Base-by-base conservation (phyloP, 1,140 invertebrate species). In the Oryctes rhinoceros region DNA sequence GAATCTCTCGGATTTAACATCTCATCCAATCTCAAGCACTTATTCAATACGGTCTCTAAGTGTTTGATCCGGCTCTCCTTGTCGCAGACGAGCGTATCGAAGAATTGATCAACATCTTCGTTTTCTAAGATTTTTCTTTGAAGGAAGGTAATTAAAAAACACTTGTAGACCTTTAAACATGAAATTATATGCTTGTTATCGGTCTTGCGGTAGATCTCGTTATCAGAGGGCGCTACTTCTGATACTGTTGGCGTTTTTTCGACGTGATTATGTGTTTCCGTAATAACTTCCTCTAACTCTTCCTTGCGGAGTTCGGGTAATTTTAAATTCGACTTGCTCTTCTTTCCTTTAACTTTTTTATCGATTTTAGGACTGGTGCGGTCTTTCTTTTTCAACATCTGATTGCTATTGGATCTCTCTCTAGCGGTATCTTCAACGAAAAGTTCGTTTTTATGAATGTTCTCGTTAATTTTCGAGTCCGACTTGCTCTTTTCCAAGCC, bases 101-200 rank as follows among this genome's bases (percentile, higher is more conserved):
- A 86, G 80, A 83, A 84, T 3, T 62, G 74, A 24, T 84, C 80
- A 9, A 86, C 82, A 74, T 85, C 81, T 44, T 89, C 85, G 4
- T 88, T 84, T 4, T 84, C 83, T 4, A 90, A 84, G 0, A 89
- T 86, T 81, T 85, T 88, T 1, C 87, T 86, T 59, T 83, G 86
- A 47, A 92, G 83, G 81, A 93, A 89, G 53, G 90, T 89, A 1
- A 92, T 89, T 82, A 92, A 93, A 82, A 95, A 94, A 15, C 90
- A 87, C 85, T 95, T 91, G 82, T 94, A 95, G 80, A 91, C 90
- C 78, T 91, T 89, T 13, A 93, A 89, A 85, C 94, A 94, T 81
- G 92, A 91, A 4, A 85, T 59, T 76, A 87, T 86, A 75, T 86
- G 83, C 79, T 88, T 87, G 53, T 86, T 87, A 83, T 88, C 86